A percentile compares a stretch with the other conserved stretches of the same genome.
Conservation (phyloP, 2,888 invertebrate genomes). For the Drosophila atripex region DNA sequence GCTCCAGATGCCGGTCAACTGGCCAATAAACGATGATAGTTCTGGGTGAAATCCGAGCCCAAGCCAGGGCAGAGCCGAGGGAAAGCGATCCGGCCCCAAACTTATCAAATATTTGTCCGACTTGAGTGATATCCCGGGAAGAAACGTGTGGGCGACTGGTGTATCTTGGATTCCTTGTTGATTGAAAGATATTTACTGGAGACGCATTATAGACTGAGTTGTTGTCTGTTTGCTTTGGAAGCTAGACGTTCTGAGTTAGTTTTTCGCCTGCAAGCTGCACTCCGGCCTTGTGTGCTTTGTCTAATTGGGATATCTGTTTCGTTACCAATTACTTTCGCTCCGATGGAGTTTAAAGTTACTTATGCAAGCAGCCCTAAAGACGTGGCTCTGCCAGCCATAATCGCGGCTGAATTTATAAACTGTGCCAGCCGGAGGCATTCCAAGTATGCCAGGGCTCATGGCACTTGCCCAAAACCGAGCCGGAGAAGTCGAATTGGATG, state of each 20-base stretch:
- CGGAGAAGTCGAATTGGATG: slow-evolving; percentile 38
- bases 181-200: neutral
- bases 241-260: slow-evolving; percentile 7
- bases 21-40: slow-evolving; percentile 46
- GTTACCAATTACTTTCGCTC: neutral
- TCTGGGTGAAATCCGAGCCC: slow-evolving; percentile 31
- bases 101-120: slow-evolving; percentile 43
- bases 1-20: slow-evolving; percentile 48
- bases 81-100: slow-evolving; percentile 10
- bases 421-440: slow-evolving; percentile 29
- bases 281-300: neutral
- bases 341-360: neutral
- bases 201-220: slow-evolving; percentile 19
- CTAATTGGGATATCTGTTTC: neutral
- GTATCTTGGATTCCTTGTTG: too few species aligned
- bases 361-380: too few species aligned
- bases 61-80: slow-evolving; percentile 3
- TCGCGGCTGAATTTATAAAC: slow-evolving; percentile 24
- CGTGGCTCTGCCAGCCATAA: slow-evolving; percentile 5
- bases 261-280: neutral
- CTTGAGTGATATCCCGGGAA: slow-evolving; percentile 31
- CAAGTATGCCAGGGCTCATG: slow-evolving; percentile 37
- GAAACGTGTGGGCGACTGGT: too few species aligned
- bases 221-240: slow-evolving; percentile 2
- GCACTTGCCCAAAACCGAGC: slow-evolving; percentile 34